Percentiles rank a stretch among this genome's conserved stretches.
Conservation (phyloP, 1,140 invertebrate species). For the honey bee (Apis mellifera) region Amel_HAv3.1 CM009931.2:22537001-22537500, state of each 20-base stretch:
- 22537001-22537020: conserved; percentile 35
- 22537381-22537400: conserved; percentile 36
- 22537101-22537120: conserved; percentile 76
- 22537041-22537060: conserved; percentile 29
- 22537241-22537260: conserved; percentile 72
- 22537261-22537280: conserved; percentile 13
- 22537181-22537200: conserved; percentile 69
- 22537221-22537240: conserved; percentile 68
- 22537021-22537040: conserved; percentile 25
- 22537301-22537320: conserved; percentile 21
- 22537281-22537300: not conserved
- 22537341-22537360: conserved; percentile 52
- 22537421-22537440: conserved; percentile 37
- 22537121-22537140: conserved; percentile 74
- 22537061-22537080: conserved; percentile 68
- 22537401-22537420: conserved; percentile 25
- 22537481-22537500: conserved; percentile 40
- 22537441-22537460: conserved; percentile 52
- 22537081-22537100: conserved; percentile 75
- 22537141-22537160: conserved; percentile 79
- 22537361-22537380: conserved; percentile 26
- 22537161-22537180: conserved; percentile 78
- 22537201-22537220: conserved; percentile 67
- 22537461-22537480: conserved; percentile 63
- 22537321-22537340: conserved; percentile 21